Conservation (phyloP, 2,888 invertebrate species). For the Girardia tigrina region DNA sequence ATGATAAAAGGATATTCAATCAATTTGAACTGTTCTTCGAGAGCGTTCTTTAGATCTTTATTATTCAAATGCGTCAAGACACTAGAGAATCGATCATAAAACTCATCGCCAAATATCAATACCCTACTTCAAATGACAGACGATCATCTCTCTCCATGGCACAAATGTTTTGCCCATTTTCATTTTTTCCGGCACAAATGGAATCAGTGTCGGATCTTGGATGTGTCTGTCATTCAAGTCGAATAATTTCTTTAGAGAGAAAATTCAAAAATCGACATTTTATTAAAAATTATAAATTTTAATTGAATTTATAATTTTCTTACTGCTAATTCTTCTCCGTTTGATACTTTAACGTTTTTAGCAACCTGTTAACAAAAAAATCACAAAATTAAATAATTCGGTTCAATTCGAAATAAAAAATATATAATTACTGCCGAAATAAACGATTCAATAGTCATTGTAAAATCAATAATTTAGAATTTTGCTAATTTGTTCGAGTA, state of each 20-base stretch:
- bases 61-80: not conserved
- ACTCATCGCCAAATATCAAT: not conserved
- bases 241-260: not conserved
- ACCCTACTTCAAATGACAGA: not conserved
- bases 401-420: not conserved
- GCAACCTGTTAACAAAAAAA: not conserved
- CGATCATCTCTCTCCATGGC: not conserved
- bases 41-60: not conserved
- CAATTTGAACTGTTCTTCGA: not conserved
- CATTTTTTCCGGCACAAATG: not conserved
- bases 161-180: conserved; percentile 10
- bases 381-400: not conserved
- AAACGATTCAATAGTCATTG: not conserved
- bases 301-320: no score
- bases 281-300: not conserved
- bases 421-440: not conserved
- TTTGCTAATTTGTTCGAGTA: no score
- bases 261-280: not conserved
- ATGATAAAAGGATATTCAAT: conserved; percentile 6
- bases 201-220: not conserved
- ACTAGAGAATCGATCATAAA: not conserved
- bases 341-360: conserved; percentile 10
- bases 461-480: no score
- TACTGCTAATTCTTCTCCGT: not conserved
- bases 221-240: not conserved